phyloP scores from a whole-genome alignment of 2,797 vertebrate species.

The Megaceryle alcyon region DNA sequence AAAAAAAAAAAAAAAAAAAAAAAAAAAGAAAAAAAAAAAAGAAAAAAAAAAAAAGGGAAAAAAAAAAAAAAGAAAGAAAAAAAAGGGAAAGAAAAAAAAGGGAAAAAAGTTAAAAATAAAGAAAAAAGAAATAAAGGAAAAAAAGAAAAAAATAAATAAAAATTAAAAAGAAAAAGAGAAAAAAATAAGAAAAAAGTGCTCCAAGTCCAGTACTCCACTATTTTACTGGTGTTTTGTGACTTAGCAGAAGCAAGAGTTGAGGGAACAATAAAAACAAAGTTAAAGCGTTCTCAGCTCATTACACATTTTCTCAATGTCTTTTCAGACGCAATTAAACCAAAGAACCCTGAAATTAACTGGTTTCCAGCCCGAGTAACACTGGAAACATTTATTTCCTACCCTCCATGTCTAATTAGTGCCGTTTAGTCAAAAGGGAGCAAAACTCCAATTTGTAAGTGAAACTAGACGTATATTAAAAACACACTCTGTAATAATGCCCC shows the following conservation, averaged over 20 bases:
- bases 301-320: constrained; percentile 37
- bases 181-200: not conserved
- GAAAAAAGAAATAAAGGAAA: no score
- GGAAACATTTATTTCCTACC: constrained; percentile 70
- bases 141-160: no score
- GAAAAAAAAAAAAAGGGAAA: no score
- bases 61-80: no score
- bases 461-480: constrained; percentile 62
- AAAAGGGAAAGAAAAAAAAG: no score
- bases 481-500: constrained; percentile 56
- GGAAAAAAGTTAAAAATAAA: no score
- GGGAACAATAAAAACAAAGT: constrained; percentile 58
- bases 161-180: no score
- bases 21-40: no score
- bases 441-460: constrained; percentile 68
- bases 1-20: no score
- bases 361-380: constrained; percentile 58
- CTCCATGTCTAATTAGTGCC: constrained; percentile 55
- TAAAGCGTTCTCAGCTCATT: constrained; percentile 61
- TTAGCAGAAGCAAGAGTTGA: constrained; percentile 38
- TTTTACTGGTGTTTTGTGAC: constrained; percentile 42
- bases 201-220: not conserved
- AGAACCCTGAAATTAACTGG: constrained; percentile 66
- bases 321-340: constrained; percentile 62
- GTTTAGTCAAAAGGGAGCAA: constrained; percentile 53